Evolutionary conservation across 2,113 vertebrate species (phyloP).

Genomic region (Sylvietta virens): DNA sequence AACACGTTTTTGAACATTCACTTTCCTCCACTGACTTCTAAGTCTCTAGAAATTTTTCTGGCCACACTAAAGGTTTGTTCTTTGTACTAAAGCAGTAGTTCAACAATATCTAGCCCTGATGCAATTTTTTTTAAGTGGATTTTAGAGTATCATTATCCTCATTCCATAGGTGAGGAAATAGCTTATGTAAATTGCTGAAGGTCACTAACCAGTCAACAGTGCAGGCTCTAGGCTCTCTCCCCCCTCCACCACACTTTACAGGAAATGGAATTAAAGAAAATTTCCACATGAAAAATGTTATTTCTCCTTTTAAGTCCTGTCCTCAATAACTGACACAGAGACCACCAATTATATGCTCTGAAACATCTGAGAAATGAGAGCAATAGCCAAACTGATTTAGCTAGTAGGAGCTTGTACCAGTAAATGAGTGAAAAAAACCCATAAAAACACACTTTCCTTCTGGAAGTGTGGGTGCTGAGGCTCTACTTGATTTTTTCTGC

Average conservation of each 20-base stretch:
- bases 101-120: background rate
- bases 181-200: conserved; percentile 25
- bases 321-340: background rate
- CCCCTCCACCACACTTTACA: background rate
- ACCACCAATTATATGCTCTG: background rate
- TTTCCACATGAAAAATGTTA: background rate
- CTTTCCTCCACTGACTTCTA: background rate
- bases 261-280: conserved; percentile 9
- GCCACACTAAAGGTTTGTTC: background rate
- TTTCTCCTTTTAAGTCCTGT: background rate
- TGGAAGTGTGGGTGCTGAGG: background rate
- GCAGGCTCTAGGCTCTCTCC: background rate
- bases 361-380: background rate
- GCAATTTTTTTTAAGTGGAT: background rate
- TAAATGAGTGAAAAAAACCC: background rate
- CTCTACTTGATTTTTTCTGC: background rate
- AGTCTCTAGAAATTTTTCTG: background rate
- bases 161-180: conserved; percentile 39
- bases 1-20: background rate
- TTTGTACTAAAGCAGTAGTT: background rate
- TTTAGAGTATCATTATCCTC: conserved; percentile 21
- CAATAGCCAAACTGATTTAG: background rate
- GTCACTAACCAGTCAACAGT: conserved; percentile 16
- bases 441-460: background rate
- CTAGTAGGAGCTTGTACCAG: background rate